Evolutionary conservation across 2,113 vertebrate species (phyloP), one percentile per base, ranked within the genome.

Genomic region (Turdus rufiventris): DNA sequence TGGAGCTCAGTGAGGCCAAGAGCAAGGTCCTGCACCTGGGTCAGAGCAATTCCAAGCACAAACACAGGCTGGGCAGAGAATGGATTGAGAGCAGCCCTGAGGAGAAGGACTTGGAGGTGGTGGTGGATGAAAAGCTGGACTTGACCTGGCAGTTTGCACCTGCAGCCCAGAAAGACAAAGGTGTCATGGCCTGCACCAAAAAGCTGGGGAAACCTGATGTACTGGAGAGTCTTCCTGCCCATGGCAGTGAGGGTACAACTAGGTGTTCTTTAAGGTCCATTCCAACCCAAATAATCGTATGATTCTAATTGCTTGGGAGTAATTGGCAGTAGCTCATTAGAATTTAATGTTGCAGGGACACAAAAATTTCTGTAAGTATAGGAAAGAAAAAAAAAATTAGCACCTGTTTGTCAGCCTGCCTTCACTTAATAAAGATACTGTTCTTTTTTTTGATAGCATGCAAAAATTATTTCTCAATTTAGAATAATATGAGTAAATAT

Each of bases 1-100:
- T 19, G 34, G 21, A 56, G 42, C 3, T 48, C 34, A 42, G 0
- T 0, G 1, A 23, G 36, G 21, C 14, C 48, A 56, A 76, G 78
- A 42, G 7, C 34, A 48, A 54, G 9, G 31, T 56, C 26, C 62
- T 42, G 20, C 8, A 18, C 8, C n/a, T 11, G 25, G 17, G 4
- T 8, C 18, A 45, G 29, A 34, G 14, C 40, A 75, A 19, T 8
- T 38, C 40, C n/a, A 34, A 53, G 11, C 33, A 53, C 47, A 26
- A 21, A 33, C 3, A 23, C 6, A 33, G 21, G 34, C 29, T 56
- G 48, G 34, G 7, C 8, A 42, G 21, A 42, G 56, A 23, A 33
- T 23, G 17, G 33, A 20, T 10, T n/a, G 8, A 43, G 23, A 74
- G 13, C 53, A 81, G 23, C 24, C 14, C 31, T 24, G 48, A 76